Conservation (phyloP, 2,113 vertebrate genomes). For the Thamnophis sirtalis region DNA sequence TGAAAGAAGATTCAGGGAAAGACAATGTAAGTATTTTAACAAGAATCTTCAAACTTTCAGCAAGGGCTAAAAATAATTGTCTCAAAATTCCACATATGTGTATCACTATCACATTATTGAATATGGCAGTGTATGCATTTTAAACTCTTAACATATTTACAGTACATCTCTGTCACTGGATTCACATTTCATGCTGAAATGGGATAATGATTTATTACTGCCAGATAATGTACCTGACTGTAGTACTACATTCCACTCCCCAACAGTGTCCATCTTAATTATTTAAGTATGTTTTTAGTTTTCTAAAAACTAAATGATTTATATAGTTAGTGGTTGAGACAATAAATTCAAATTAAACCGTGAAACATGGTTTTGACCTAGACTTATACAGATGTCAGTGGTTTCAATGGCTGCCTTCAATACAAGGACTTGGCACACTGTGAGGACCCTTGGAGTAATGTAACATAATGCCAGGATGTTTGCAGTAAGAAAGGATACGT, state of each 20-base stretch:
- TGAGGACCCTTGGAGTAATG: background rate
- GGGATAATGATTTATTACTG: background rate
- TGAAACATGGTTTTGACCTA: background rate
- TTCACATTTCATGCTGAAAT: background rate
- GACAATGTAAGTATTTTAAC: conserved; percentile 75
- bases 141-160: background rate
- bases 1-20: conserved; percentile 85
- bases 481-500: background rate
- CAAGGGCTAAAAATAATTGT: background rate
- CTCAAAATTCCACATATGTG: background rate
- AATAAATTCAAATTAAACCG: background rate
- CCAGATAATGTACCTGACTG: background rate
- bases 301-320: background rate
- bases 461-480: background rate
- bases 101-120: background rate
- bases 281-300: background rate
- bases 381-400: background rate
- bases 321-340: background rate
- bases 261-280: background rate
- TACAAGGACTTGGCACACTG: background rate
- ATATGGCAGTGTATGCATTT: background rate
- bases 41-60: background rate
- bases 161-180: background rate
- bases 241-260: background rate
- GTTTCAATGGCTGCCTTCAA: background rate